These are phyloP conservation scores for Drosophila trichaetosa DNA, from an alignment of 2,888 invertebrate genomes.

Conservation along the genomic window DNA sequence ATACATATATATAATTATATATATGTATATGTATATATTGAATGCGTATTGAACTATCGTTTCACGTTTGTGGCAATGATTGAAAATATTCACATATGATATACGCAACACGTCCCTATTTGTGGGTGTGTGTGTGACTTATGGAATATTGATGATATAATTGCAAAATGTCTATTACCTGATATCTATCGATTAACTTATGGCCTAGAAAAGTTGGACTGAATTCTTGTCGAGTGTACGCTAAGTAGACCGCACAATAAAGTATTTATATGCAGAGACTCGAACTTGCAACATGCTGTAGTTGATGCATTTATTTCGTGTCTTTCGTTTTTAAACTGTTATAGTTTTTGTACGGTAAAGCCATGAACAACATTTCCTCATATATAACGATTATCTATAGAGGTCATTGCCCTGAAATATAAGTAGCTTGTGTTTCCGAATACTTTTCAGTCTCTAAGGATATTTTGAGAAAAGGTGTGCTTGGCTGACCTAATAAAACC, in stretches of 20 bases:
- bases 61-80: not conserved
- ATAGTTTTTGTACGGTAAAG: not conserved
- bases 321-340: not conserved
- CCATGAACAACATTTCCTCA: not conserved
- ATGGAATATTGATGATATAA: conserved; percentile 31
- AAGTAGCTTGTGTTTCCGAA: not conserved
- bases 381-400: not conserved
- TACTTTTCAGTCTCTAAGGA: not conserved
- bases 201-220: not conserved
- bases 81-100: not conserved
- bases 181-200: conserved; percentile 35
- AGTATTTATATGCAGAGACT: not conserved
- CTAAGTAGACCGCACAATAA: not conserved
- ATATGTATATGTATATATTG: too few relatives aligned
- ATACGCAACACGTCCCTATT: conserved; percentile 26
- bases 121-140: conserved; percentile 1
- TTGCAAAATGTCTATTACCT: conserved; percentile 14
- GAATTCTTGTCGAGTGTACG: not conserved
- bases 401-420: not conserved
- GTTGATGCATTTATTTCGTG: not conserved
- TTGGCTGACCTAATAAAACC: not conserved
- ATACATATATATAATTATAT: too few relatives aligned
- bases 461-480: not conserved
- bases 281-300: not conserved
- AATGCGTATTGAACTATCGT: not conserved